phyloP scores from a whole-genome alignment of 2,888 invertebrate species.

The Aphodius sticticus region DNA sequence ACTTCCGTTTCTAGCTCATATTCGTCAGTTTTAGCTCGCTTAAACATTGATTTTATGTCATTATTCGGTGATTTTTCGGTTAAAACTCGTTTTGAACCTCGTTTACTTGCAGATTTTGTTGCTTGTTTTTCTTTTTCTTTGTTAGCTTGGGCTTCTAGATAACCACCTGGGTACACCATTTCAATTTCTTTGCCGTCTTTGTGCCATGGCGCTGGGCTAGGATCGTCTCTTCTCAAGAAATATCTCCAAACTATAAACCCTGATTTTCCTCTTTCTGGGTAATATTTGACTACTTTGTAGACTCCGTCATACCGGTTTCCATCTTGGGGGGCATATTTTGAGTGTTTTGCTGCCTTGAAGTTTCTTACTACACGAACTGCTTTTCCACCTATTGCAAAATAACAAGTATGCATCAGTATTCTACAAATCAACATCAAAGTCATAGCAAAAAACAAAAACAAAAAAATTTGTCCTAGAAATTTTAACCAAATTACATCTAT shows the following conservation, averaged over 20 bases:
- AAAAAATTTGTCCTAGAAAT: neutral
- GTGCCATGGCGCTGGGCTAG: slow-evolving; percentile 82
- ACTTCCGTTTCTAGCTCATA: slow-evolving; percentile 43
- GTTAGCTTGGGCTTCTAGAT: slow-evolving; percentile 69
- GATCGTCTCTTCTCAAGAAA: slow-evolving; percentile 78
- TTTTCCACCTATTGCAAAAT: slow-evolving; percentile 62
- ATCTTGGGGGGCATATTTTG: slow-evolving; percentile 79
- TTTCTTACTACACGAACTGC: slow-evolving; percentile 83
- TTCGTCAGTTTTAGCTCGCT: slow-evolving; percentile 34
- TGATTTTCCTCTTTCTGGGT: slow-evolving; percentile 78
- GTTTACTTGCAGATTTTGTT: slow-evolving; percentile 51
- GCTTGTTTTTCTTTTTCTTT: slow-evolving; percentile 59
- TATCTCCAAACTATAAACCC: slow-evolving; percentile 85
- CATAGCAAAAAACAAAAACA: no score
- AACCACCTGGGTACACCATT: slow-evolving; percentile 75
- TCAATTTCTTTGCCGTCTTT: slow-evolving; percentile 68
- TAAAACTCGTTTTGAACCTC: slow-evolving; percentile 42
- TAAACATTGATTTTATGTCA: slow-evolving; percentile 39
- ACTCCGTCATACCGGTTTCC: slow-evolving; percentile 85
- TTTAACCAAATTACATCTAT: neutral
- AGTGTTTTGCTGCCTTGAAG: slow-evolving; percentile 76
- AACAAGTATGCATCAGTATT: neutral
- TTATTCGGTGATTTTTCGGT: slow-evolving; percentile 39
- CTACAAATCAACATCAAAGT: no score
- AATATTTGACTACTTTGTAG: slow-evolving; percentile 87